These are phyloP conservation scores for Hylomyscus alleni DNA, from an alignment of 2,797 vertebrate genomes.

Conservation along the genomic window DNA sequence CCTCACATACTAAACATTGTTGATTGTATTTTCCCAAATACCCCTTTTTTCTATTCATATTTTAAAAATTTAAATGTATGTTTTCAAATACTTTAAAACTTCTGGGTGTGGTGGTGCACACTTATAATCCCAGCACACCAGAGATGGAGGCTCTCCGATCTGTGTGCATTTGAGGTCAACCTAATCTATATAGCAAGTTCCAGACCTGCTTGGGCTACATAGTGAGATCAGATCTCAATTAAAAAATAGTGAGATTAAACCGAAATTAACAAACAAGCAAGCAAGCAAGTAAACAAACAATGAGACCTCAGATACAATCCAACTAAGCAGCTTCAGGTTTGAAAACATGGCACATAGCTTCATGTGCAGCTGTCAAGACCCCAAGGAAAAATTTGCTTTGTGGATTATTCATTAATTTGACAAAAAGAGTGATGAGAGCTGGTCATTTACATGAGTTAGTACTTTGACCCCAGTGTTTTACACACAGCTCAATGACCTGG, in stretches of 20 bases:
- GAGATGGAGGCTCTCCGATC: not conserved
- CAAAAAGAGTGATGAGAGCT: slow-evolving; percentile 82
- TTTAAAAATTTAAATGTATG: not conserved
- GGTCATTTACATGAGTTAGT: slow-evolving; percentile 83
- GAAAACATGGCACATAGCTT: slow-evolving; percentile 37
- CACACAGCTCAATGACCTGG: slow-evolving; percentile 79
- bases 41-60: not conserved
- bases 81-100: slow-evolving; percentile 45
- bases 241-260: not conserved
- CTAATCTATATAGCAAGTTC: not conserved
- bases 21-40: not conserved
- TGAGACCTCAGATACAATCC: not conserved
- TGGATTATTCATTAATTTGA: slow-evolving; percentile 70
- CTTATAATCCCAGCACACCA: not conserved
- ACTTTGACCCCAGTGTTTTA: slow-evolving; percentile 69
- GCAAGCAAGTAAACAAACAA: not conserved
- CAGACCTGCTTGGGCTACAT: not conserved
- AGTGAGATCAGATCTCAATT: not conserved
- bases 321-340: slow-evolving; percentile 13
- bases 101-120: not conserved
- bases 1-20: not conserved
- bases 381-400: slow-evolving; percentile 59
- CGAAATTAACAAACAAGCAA: not conserved
- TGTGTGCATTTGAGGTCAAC: not conserved
- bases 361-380: slow-evolving; percentile 3